Evolutionary conservation across 1,140 invertebrate genomes (phyloP).

Genomic region (Drosophila triauraria): DNA sequence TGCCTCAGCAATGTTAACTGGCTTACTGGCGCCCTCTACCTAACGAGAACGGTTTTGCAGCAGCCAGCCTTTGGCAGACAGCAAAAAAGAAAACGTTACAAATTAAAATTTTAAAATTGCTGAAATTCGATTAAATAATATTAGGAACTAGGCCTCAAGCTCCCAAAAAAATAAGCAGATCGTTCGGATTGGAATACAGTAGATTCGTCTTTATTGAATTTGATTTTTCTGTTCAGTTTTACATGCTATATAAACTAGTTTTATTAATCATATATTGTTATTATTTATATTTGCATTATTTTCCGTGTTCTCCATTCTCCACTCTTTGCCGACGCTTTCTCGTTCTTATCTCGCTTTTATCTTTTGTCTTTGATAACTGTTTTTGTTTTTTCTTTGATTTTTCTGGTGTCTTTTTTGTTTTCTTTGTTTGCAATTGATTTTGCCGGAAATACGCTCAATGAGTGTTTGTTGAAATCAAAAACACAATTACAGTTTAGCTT

Average conservation of each 20-base stretch:
- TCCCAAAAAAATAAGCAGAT: background rate
- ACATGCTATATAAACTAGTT: conserved; percentile 81
- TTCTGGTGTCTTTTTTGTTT: background rate
- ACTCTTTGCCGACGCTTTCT: conserved; percentile 1
- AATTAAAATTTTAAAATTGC: background rate
- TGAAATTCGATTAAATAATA: background rate
- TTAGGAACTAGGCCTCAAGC: too few species aligned
- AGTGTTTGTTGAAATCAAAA: conserved; percentile 22
- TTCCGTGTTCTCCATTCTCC: conserved; percentile 4
- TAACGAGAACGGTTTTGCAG: too few species aligned
- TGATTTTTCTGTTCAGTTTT: conserved; percentile 82
- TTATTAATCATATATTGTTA: conserved; percentile 67
- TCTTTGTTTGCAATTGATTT: conserved; percentile 6
- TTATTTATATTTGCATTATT: conserved; percentile 70
- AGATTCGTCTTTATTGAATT: conserved; percentile 83
- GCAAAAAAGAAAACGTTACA: too few species aligned
- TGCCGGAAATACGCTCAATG: conserved; percentile 13
- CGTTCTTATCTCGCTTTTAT: background rate
- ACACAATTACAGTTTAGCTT: conserved; percentile 36
- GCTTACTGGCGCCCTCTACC: too few species aligned
- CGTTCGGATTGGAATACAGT: conserved; percentile 72
- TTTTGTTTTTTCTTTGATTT: conserved; percentile 32
- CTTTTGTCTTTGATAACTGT: conserved; percentile 33
- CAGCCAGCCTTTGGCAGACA: too few species aligned
- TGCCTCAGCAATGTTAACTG: too few species aligned